These are phyloP conservation scores for Hestina assimilis DNA, from an alignment of 1,140 invertebrate genomes.

Conservation along the genomic window DNA sequence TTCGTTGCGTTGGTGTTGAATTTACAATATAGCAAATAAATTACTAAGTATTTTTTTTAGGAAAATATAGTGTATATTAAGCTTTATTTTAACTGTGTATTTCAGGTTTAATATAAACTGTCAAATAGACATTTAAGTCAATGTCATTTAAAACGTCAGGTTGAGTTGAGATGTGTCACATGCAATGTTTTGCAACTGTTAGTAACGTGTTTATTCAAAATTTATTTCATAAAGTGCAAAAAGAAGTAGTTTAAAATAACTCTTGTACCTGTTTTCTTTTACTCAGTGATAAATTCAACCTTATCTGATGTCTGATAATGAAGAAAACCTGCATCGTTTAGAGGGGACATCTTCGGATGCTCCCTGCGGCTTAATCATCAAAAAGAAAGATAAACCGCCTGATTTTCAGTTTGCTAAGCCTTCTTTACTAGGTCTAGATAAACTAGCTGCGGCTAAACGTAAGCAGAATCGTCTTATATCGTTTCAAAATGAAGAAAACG, in stretches of 20 bases:
- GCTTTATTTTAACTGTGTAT: too few relatives aligned
- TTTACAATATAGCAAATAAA: too few relatives aligned
- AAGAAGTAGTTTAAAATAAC: not conserved
- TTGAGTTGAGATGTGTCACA: not conserved
- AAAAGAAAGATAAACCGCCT: conserved; percentile 84
- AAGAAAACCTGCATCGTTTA: conserved; percentile 86
- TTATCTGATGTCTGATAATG: conserved; percentile 60
- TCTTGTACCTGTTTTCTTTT: not conserved
- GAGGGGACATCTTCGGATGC: conserved; percentile 87
- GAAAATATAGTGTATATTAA: too few relatives aligned
- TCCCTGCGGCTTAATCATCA: conserved; percentile 90
- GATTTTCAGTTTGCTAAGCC: conserved; percentile 89
- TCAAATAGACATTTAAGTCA: conserved; percentile 11
- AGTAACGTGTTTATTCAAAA: not conserved
- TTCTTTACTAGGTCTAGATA: conserved; percentile 93
- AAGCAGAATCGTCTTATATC: conserved; percentile 83
- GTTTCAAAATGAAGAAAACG: conserved; percentile 82
- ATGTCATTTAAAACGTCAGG: not conserved
- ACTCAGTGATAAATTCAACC: not conserved
- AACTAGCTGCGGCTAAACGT: conserved; percentile 87
- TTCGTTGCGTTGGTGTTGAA: too few relatives aligned
- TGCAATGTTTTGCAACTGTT: conserved; percentile 4
- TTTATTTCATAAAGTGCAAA: not conserved
- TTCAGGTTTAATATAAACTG: too few relatives aligned
- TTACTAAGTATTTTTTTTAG: too few relatives aligned